Percentiles rank a stretch among this genome's conserved stretches.
Evolutionary conservation across 2,797 vertebrate species (phyloP).

Genomic region (Rhabdophis nuchalis): DNA sequence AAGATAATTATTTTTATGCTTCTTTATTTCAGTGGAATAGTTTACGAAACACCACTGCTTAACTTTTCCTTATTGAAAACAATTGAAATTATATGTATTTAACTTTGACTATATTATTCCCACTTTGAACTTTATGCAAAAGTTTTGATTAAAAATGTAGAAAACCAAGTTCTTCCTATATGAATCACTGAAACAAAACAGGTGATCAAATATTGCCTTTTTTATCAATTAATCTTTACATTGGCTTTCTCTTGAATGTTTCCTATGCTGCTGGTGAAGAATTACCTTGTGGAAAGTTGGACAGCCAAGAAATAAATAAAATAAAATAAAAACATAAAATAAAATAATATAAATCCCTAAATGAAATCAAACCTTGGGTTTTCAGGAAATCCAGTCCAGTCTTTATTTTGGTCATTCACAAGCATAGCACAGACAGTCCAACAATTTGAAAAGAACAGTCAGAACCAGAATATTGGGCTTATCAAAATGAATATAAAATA

Average conservation of each 20-base stretch:
- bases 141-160: background rate
- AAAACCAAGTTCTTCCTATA: background rate
- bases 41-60: background rate
- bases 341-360: background rate
- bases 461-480: background rate
- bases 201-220: background rate
- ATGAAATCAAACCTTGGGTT: background rate
- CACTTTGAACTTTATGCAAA: background rate
- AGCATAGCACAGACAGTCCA: background rate
- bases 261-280: background rate
- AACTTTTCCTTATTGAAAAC: background rate
- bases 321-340: no score
- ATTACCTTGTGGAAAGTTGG: background rate
- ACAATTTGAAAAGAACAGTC: background rate
- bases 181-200: background rate
- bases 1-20: background rate
- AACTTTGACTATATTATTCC: background rate
- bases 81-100: background rate
- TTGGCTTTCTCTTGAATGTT: background rate
- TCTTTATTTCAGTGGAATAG: background rate
- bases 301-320: background rate
- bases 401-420: background rate
- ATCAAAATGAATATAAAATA: background rate
- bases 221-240: background rate
- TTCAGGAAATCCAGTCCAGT: background rate